Percentiles rank a stretch among this genome's conserved stretches.
Evolutionary conservation across 2,888 invertebrate species (phyloP).

Genomic region (Protonemura montana): DNA sequence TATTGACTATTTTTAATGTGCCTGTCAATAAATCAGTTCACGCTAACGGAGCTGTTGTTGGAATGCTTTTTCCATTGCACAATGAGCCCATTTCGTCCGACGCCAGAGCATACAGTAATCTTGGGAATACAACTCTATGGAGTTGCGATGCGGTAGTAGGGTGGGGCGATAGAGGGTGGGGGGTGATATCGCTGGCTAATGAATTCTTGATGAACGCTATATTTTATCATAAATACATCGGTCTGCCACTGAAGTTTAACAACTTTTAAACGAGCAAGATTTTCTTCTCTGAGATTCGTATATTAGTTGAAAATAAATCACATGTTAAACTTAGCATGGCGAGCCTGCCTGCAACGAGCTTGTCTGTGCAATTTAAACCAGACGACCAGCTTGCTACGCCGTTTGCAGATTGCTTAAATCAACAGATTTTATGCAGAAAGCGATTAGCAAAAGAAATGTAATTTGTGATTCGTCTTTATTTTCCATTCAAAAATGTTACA

Average conservation of each 20-base stretch:
- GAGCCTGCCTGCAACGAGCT: not conserved
- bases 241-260: slow-evolving; percentile 22
- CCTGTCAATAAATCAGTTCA: not conserved
- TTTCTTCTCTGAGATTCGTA: not conserved
- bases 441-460: not conserved
- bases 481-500: no score
- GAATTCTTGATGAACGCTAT: slow-evolving; percentile 41
- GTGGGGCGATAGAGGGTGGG: not conserved
- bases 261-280: slow-evolving; percentile 14
- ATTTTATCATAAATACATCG: slow-evolving; percentile 22
- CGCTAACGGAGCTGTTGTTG: not conserved
- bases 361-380: not conserved
- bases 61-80: not conserved
- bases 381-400: not conserved
- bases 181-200: slow-evolving; percentile 23
- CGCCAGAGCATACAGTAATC: slow-evolving; percentile 15
- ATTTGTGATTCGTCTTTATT: no score
- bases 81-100: not conserved
- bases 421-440: not conserved
- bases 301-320: not conserved
- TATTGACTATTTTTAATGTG: not conserved
- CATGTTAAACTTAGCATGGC: not conserved
- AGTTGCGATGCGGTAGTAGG: slow-evolving; percentile 2
- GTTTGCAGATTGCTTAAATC: not conserved
- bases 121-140: slow-evolving; percentile 1